Percentiles rank a stretch among this genome's conserved stretches.
These are phyloP conservation scores for Muscicapa striata DNA, from an alignment of 2,797 vertebrate genomes.

Conservation along the genomic window DNA sequence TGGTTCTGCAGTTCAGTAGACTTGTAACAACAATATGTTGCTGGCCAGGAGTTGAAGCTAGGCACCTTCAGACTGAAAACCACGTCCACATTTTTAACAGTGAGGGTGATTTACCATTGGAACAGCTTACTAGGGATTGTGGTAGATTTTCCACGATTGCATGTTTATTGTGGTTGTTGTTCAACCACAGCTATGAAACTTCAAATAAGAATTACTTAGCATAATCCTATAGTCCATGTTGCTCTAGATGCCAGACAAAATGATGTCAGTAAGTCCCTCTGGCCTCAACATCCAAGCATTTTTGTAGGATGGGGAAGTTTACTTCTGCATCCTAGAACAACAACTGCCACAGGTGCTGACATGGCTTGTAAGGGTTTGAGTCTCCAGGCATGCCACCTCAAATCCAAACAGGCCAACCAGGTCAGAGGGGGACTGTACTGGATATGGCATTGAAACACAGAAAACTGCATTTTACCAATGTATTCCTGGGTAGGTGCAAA, in stretches of 20 bases:
- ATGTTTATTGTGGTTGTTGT: constrained; percentile 52
- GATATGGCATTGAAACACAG: neutral
- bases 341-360: neutral
- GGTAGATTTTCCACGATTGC: constrained; percentile 57
- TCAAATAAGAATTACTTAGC: constrained; percentile 12
- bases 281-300: neutral
- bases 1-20: neutral
- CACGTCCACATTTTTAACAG: constrained; percentile 9
- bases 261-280: neutral
- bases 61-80: constrained; percentile 3
- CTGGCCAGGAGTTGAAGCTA: neutral
- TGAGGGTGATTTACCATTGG: constrained; percentile 21
- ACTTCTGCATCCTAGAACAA: constrained; percentile 24
- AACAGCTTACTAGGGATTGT: constrained; percentile 38
- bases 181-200: constrained; percentile 45
- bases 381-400: neutral
- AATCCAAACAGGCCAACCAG: neutral
- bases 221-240: neutral
- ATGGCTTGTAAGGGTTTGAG: neutral
- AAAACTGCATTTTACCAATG: neutral
- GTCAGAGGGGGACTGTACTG: neutral
- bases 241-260: constrained; percentile 6
- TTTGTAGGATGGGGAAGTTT: constrained; percentile 35
- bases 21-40: neutral
- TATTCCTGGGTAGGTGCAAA: neutral